phyloP scores from a whole-genome alignment of 2,888 invertebrate species.

The Helleia helle region DNA sequence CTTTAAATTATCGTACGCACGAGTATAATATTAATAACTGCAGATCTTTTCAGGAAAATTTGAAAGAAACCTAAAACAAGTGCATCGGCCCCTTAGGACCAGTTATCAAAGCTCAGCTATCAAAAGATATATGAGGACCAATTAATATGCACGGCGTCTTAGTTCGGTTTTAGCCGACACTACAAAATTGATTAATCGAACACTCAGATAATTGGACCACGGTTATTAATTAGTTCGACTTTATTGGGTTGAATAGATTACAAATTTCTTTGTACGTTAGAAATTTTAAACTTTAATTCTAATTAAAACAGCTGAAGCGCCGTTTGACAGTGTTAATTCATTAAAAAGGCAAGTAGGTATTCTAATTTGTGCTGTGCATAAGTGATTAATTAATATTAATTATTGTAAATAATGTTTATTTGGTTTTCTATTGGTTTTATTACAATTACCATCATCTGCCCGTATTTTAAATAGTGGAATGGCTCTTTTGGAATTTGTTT shows the following conservation, averaged over 20 bases:
- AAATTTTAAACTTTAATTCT: not conserved
- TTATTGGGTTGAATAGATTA: conserved; percentile 5
- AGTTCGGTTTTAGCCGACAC: conserved; percentile 37
- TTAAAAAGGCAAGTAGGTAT: no score
- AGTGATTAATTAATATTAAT: no score
- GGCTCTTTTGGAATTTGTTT: no score
- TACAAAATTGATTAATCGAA: conserved; percentile 46
- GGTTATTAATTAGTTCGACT: conserved; percentile 41
- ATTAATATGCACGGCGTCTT: conserved; percentile 44
- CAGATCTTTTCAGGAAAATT: no score
- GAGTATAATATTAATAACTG: no score
- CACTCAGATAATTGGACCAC: conserved; percentile 47
- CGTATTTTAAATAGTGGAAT: no score
- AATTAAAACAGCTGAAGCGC: conserved; percentile 5
- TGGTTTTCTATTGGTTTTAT: no score
- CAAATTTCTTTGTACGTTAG: conserved; percentile 1
- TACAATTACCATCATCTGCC: no score
- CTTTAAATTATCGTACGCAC: no score
- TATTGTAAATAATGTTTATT: no score
- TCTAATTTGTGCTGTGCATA: no score
- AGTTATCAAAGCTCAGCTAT: conserved; percentile 36
- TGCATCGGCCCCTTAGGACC: conserved; percentile 22
- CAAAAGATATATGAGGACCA: conserved; percentile 43
- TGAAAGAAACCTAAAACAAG: no score
- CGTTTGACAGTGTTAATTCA: not conserved